Conservation (phyloP, 2,113 vertebrate genomes). For the Regulus satrapa region DNA sequence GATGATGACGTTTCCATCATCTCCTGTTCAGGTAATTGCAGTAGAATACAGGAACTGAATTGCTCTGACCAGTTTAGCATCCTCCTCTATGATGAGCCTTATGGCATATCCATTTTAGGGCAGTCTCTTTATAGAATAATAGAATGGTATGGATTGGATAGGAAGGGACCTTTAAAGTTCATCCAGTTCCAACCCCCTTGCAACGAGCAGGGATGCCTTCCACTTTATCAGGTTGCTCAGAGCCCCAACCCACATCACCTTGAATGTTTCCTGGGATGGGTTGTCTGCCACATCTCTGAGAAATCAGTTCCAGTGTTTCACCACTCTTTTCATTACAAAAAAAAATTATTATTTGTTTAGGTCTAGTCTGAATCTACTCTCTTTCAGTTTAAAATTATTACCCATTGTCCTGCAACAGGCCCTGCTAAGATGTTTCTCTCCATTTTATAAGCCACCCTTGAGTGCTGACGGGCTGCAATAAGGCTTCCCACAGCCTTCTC, state of each 20-base stretch:
- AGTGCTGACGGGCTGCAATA: background rate
- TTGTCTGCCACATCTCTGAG: background rate
- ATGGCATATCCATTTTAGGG: background rate
- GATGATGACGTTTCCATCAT: background rate
- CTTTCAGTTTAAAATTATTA: background rate
- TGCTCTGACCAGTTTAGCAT: background rate
- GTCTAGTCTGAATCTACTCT: too few relatives aligned
- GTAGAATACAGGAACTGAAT: background rate
- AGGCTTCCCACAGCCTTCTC: background rate
- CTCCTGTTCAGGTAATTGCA: background rate
- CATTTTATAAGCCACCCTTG: background rate
- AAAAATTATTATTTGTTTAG: background rate
- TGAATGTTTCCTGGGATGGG: background rate
- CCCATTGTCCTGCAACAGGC: background rate
- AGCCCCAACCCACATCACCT: rapidly evolving
- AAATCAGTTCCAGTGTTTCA: background rate
- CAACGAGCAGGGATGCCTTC: background rate
- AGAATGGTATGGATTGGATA: background rate
- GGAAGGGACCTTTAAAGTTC: background rate
- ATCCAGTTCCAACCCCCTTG: background rate
- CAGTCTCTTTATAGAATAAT: background rate
- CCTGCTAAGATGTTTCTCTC: background rate
- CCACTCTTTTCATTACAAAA: rapidly evolving
- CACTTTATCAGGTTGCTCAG: background rate
- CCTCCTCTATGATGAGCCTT: background rate